Conservation (phyloP, 2,797 vertebrate genomes). For the Tadarida brasiliensis region DNA sequence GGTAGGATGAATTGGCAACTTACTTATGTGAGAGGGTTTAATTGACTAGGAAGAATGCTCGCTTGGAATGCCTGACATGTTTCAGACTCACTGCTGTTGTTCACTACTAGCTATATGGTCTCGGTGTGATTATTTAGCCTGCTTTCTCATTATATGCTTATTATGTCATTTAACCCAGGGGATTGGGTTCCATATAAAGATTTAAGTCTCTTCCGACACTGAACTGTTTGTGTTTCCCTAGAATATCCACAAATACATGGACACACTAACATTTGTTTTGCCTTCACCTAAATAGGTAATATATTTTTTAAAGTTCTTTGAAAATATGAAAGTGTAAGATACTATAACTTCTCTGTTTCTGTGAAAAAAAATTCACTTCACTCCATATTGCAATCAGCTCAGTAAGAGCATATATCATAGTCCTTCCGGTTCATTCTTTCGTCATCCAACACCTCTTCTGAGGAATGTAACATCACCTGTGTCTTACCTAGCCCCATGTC, state of each 20-base stretch:
- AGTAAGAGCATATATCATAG: not conserved
- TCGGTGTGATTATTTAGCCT: not conserved
- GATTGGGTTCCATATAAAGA: not conserved
- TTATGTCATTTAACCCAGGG: not conserved
- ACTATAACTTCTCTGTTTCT: not conserved
- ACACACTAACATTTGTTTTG: not conserved
- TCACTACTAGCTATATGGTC: not conserved
- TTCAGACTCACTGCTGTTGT: not conserved
- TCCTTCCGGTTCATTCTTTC: not conserved
- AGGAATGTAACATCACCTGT: not conserved
- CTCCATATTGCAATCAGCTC: not conserved
- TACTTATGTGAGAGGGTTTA: not conserved
- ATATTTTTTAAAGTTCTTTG: not conserved
- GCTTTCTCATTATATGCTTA: not conserved
- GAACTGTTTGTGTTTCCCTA: not conserved
- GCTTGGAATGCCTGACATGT: not conserved
- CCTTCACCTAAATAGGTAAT: not conserved
- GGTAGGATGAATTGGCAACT: not conserved
- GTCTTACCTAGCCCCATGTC: not conserved
- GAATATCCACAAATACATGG: not conserved
- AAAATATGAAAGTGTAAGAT: conserved; percentile 10
- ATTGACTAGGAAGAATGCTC: not conserved
- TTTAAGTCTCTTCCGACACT: not conserved
- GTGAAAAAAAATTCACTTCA: not conserved
- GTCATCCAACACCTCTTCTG: not conserved